Percentiles rank a stretch among this genome's conserved stretches.
phyloP scores from a whole-genome alignment of 2,113 vertebrate species.

The Catharus bicknelli region DNA sequence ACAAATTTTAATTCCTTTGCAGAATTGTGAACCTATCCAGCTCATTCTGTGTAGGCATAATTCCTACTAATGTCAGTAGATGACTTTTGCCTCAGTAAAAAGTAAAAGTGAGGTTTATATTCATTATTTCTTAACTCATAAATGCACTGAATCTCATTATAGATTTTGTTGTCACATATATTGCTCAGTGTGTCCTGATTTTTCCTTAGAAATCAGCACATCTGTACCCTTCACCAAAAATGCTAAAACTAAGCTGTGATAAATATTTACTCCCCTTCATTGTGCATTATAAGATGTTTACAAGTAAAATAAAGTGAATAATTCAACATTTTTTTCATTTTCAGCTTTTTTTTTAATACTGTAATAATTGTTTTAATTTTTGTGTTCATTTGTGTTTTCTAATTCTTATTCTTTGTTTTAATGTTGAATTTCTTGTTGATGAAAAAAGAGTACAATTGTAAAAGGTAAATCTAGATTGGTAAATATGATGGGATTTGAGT shows the following conservation, averaged over 20 bases:
- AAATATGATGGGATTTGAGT: conserved; percentile 44
- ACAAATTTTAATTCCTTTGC: conserved; percentile 49
- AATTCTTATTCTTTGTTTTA: conserved; percentile 47
- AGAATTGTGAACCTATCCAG: conserved; percentile 23
- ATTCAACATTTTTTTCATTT: conserved; percentile 44
- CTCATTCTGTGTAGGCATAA: conserved; percentile 14
- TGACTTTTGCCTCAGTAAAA: conserved; percentile 42
- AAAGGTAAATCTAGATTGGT: conserved; percentile 58
- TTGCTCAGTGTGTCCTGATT: conserved; percentile 51
- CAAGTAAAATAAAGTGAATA: conserved; percentile 69
- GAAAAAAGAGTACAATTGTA: conserved; percentile 63
- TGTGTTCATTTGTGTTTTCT: conserved; percentile 57
- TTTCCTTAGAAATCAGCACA: conserved; percentile 57
- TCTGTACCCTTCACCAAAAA: conserved; percentile 65
- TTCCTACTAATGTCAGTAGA: conserved; percentile 17
- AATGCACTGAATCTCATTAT: conserved; percentile 44
- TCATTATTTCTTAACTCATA: conserved; percentile 42
- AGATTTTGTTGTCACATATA: conserved; percentile 42
- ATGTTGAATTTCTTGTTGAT: conserved; percentile 61
- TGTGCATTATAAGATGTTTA: conserved; percentile 75
- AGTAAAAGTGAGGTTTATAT: conserved; percentile 45
- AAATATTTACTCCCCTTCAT: conserved; percentile 64
- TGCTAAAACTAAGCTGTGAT: conserved; percentile 69
- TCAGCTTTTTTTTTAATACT: conserved; percentile 43
- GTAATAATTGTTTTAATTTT: conserved; percentile 47